Base-by-base conservation (phyloP, 1,140 invertebrate species). In the Magallana ariakensis region DNA sequence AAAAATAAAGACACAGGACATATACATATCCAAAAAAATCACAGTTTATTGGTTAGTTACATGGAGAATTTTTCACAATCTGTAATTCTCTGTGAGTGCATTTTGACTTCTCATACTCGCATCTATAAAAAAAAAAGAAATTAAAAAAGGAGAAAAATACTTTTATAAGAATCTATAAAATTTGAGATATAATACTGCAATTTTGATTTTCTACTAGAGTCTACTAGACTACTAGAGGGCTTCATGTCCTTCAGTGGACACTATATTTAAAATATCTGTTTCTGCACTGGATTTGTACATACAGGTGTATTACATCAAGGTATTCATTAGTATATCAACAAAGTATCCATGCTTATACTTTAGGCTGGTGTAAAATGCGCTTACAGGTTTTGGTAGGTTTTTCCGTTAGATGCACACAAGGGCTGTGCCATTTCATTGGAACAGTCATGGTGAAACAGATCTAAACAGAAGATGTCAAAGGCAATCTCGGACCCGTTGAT, bases 401-500 rank as follows among this genome's bases (percentile, higher is more conserved):
- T n/a, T 7, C 55, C 55, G 22, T 84, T 56, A 60, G 55, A 57
- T n/a, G 82, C 82, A 33, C 82, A 84, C 15, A 84, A 10, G 10
- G 16, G 22, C n/a, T 58, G 15, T 11, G 22, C 15, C 19, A 22
- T 16, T 60, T 84, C 82, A 60, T 60, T 60, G 13, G 56, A 58
- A 58, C 82, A 84, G 55, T 84, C 82, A 84, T 84, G 82, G 57
- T 84, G 82, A 57, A 84, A 84, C 13, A 84, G 53, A 60, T 84
- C 82, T 10, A 84, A 16, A 26, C 82, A 84, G 58, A 84, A 84
- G 10, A 84, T 84, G 16, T 60, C 19, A 22, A 84, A 84, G 58
- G 82, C 82, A 16, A 84, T 84, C 33, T 84, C 82, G 15, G 82
- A 84, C 10, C 82, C 82, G 58, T 84, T 84, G 13, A 84, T 26